Percentiles rank a stretch among this genome's conserved stretches.
Conservation (phyloP, 2,888 invertebrate genomes). For the Pammene fasciana region DNA sequence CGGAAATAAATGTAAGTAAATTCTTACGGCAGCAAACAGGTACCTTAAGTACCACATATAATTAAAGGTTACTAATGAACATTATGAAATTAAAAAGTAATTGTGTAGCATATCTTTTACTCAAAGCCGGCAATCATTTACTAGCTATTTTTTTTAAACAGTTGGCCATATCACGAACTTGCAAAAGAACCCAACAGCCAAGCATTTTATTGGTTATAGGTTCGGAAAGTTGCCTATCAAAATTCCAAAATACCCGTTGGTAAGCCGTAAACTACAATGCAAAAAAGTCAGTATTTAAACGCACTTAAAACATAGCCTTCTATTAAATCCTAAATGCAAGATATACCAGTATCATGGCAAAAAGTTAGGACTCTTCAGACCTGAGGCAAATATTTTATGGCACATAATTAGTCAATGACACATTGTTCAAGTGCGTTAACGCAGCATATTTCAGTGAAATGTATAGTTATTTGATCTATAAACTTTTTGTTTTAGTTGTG, state of each 20-base stretch:
- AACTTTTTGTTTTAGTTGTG: slow-evolving; percentile 4
- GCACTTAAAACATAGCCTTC: slow-evolving; percentile 4
- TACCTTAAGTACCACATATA: too few species aligned
- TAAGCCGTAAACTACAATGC: not conserved
- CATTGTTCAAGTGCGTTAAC: slow-evolving; percentile 20
- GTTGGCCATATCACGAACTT: not conserved
- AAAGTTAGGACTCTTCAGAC: not conserved
- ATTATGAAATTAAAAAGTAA: too few species aligned
- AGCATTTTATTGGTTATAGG: slow-evolving; percentile 17
- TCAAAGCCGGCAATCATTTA: too few species aligned
- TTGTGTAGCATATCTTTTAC: too few species aligned
- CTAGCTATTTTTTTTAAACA: not conserved
- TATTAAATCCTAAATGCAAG: not conserved
- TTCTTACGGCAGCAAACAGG: too few species aligned
- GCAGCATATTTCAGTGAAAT: slow-evolving; percentile 23
- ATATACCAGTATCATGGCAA: not conserved
- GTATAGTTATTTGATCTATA: slow-evolving; percentile 25
- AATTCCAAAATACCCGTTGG: slow-evolving; percentile 24
- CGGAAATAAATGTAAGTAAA: too few species aligned
- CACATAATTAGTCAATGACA: slow-evolving; percentile 32
- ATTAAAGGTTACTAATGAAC: too few species aligned
- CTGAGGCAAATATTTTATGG: slow-evolving; percentile 15
- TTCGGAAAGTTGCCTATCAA: slow-evolving; percentile 24
- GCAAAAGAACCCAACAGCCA: not conserved
- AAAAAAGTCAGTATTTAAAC: slow-evolving; percentile 8